Evolutionary conservation across 2,113 vertebrate genomes (phyloP).

Genomic region (Pyxicephalus adspersus): DNA sequence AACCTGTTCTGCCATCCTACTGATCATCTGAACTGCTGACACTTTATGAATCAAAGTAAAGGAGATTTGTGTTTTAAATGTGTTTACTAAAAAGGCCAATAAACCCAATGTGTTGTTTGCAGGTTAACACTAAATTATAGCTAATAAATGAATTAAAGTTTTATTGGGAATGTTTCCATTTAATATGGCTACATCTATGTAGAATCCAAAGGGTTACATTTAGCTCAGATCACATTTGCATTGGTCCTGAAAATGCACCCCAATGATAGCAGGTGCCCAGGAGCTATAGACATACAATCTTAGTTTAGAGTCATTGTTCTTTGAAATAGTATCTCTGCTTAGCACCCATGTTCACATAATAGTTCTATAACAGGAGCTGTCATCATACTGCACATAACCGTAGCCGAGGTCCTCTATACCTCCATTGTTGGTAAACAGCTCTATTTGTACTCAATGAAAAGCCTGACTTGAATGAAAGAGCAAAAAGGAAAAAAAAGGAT

Average conservation of each 20-base stretch:
- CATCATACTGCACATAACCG: slow-evolving; percentile 72
- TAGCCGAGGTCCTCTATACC: slow-evolving; percentile 63
- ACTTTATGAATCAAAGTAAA: no score
- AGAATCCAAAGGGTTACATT: slow-evolving; percentile 2
- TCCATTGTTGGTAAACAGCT: slow-evolving; percentile 69
- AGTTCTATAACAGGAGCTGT: slow-evolving; percentile 82
- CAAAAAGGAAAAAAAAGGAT: slow-evolving; percentile 51
- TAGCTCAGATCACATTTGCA: not conserved
- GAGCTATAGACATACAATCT: slow-evolving; percentile 45
- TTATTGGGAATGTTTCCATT: no score
- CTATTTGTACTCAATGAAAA: slow-evolving; percentile 80
- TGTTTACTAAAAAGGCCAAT: no score
- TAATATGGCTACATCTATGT: not conserved
- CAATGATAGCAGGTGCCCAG: slow-evolving; percentile 48
- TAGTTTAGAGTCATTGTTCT: slow-evolving; percentile 63
- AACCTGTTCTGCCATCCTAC: no score
- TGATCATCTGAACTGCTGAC: not conserved
- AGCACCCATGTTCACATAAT: slow-evolving; percentile 72
- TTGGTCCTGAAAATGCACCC: slow-evolving; percentile 28
- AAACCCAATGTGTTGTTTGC: no score
- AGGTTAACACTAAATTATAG: no score
- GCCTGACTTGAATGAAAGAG: slow-evolving; percentile 67
- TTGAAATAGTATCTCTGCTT: slow-evolving; percentile 59
- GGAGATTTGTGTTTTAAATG: no score
- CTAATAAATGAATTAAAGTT: no score